Conservation (phyloP, 2,797 vertebrate species). For the Lacerta viridis region DNA sequence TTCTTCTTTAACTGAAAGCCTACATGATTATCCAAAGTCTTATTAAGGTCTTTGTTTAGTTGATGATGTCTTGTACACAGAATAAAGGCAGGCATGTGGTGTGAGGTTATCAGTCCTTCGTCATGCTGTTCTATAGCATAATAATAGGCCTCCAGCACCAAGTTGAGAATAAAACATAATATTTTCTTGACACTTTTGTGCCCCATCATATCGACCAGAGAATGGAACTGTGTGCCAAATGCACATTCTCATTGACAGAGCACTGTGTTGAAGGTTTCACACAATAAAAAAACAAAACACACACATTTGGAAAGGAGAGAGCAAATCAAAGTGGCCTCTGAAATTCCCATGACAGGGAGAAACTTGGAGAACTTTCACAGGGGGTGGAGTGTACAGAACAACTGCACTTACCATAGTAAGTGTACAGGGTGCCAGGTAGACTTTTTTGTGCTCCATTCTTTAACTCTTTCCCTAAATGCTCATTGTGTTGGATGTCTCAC, state of each 20-base stretch:
- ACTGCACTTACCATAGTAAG: no score
- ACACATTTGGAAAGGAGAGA: neutral
- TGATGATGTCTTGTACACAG: conserved; percentile 28
- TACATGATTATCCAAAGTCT: neutral
- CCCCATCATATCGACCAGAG: neutral
- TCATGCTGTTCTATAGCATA: neutral
- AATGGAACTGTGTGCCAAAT: neutral
- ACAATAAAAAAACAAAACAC: no score
- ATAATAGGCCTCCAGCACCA: neutral
- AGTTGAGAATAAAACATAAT: neutral
- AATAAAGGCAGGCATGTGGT: conserved; percentile 21
- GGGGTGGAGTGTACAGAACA: no score
- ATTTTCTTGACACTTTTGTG: neutral
- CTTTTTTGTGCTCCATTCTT: no score
- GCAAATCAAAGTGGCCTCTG: neutral
- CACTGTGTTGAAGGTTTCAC: neutral
- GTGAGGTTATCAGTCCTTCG: conserved; percentile 3
- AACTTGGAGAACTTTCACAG: neutral
- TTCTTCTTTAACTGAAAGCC: neutral
- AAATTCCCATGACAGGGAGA: neutral
- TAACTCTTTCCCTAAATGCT: no score
- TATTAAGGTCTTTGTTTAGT: conserved; percentile 19
- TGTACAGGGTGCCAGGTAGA: no score
- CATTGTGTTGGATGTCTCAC: no score
- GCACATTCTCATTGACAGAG: neutral